Base-by-base conservation (phyloP, 2,113 vertebrate genomes). In the Microcebus lehilahytsara region DNA sequence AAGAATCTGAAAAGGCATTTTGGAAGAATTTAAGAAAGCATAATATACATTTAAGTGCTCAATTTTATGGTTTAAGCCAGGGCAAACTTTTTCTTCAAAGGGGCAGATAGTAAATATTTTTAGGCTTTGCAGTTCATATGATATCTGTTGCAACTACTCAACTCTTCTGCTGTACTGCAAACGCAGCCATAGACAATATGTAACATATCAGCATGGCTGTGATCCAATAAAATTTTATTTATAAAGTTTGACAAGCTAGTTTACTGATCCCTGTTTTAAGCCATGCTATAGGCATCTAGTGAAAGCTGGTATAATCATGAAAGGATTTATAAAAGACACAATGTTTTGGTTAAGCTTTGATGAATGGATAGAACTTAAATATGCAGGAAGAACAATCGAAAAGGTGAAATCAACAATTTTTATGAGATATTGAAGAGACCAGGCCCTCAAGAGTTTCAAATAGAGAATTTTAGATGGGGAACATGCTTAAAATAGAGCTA, bases 81-180 rank as follows among this genome's bases (percentile, higher is more conserved):
- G 46, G 30, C 53, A 69, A 79, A 67, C 62, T 25, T 72, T 80
- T 87, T 91, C 89, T 94, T 7, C n/a, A 90, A 88, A 93, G 53
- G 53, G 77, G 40, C 30, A 94, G 69, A 75, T 4, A 77, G 46
- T 91, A 91, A 93, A 90, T 81, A 90, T 80, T 87, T 87, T 87
- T 77, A 85, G 75, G 37, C 40, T 93, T 83, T 67, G 53, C 3
- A 40, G 13, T 72, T 96, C 53, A 60, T 81, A 20, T 53, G 34
- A 23, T 81, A 51, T 87, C 37, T 77, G 53, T 62, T 83, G 20
- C 60, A 95, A 64, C 84, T 69, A 81, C 53, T n/a, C 75, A 67
- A 17, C n/a, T 46, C 30, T 94, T 84, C 58, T 64, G 6, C 58
- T 53, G 22, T 1, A 8, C 17, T 46, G 19, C n/a, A 90, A 92